Conservation (phyloP, 2,113 vertebrate genomes). For the Agapornis roseicollis region DNA sequence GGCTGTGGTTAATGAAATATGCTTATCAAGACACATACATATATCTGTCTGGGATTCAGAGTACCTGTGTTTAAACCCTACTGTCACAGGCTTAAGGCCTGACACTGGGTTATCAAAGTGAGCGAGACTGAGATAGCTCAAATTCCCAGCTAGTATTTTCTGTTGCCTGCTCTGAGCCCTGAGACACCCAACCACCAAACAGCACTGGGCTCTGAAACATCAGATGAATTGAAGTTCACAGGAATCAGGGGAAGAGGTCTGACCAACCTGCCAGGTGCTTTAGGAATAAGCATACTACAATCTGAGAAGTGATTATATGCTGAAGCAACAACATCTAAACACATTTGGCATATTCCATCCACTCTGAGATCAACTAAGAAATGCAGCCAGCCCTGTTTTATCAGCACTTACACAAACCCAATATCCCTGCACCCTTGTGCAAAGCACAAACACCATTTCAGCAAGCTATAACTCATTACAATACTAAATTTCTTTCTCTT, state of each 20-base stretch:
- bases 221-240: not conserved
- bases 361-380: not conserved
- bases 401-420: not conserved
- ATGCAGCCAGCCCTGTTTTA: not conserved
- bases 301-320: not conserved
- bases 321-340: not conserved
- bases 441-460: not conserved
- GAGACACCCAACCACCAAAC: not conserved
- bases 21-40: not conserved
- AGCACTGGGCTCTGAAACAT: not conserved
- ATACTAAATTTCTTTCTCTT: not conserved
- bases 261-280: not conserved
- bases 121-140: not conserved
- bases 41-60: not conserved
- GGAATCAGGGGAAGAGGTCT: not conserved
- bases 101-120: not conserved
- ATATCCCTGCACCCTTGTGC: not conserved
- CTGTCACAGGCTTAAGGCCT: not conserved
- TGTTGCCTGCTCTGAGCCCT: not conserved
- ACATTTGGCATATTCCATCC: not conserved
- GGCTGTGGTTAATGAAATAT: not conserved
- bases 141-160: not conserved
- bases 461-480: not conserved
- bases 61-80: not conserved
- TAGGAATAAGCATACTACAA: not conserved